Conservation (phyloP, 2,888 invertebrate species). For the Dynastes tityus region DNA sequence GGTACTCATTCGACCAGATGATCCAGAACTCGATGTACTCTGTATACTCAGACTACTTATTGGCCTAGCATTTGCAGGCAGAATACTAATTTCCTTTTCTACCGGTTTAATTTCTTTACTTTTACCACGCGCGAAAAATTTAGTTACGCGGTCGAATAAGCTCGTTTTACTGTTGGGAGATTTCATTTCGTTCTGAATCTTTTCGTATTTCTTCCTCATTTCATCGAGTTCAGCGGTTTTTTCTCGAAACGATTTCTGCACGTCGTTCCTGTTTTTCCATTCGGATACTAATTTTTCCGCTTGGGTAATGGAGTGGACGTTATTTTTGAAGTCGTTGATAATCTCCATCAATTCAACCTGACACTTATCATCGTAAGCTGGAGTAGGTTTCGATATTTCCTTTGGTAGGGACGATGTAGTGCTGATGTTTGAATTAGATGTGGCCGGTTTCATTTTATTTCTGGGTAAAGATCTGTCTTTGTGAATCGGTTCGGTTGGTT, state of each 20-base stretch:
- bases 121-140: constrained; percentile 57
- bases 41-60: constrained; percentile 80
- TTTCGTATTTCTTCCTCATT: constrained; percentile 87
- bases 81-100: constrained; percentile 45
- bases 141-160: constrained; percentile 79
- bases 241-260: constrained; percentile 88
- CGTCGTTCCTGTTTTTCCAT: constrained; percentile 91
- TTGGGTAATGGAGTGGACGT: constrained; percentile 88
- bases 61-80: constrained; percentile 69
- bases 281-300: constrained; percentile 89
- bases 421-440: constrained; percentile 49
- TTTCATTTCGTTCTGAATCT: constrained; percentile 85
- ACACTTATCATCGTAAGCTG: constrained; percentile 71
- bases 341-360: constrained; percentile 90
- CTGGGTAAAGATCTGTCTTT: constrained; percentile 49
- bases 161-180: constrained; percentile 84
- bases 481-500: constrained; percentile 35
- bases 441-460: constrained; percentile 46
- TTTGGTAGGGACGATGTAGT: constrained; percentile 38
- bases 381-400: constrained; percentile 63
- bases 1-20: constrained; percentile 87
- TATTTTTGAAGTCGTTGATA: constrained; percentile 91
- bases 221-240: constrained; percentile 87
- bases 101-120: constrained; percentile 47
- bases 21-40: constrained; percentile 81